Base-by-base conservation (phyloP, 2,888 invertebrate genomes). In the Pristionchus japonicus region DNA sequence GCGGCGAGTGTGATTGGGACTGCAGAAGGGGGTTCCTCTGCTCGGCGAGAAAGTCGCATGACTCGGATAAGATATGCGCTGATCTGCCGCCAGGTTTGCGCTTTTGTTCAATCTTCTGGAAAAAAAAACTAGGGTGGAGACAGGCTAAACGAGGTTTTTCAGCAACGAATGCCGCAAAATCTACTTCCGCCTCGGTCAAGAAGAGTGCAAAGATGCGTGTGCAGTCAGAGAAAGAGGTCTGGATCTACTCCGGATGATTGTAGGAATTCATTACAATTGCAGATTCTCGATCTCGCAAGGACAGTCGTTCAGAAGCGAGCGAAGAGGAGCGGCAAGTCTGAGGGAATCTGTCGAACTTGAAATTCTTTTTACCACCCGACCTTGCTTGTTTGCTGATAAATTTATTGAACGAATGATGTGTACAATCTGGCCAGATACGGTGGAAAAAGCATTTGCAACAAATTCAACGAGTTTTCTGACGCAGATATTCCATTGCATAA, bases 21-120 rank as follows among this genome's bases (percentile, higher is more conserved):
- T 85, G 85, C 27, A 52, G 64, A 7, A 17, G 64, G 11, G 85
- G 61, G 27, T 85, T 85, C 85, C 64, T 85, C 3, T 85, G 85
- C 31, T 85, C 85, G 37, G 85, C 85, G 1, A 61, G 85, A 20
- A 61, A 64, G 64, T 40, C 37, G 11, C 85, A 85, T 27, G 40
- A 85, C 61, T 61, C 31, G 20, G 31, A 15, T 7, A 20, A 43
- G 13, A 37, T 85, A 23, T 85, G 85, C 27, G 64, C 40, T 27
- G 85, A 64, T 64, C 23, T 85, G 13, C 85, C 85, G 9, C 47
- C 43, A 7, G 64, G 85, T 85, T 13, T 61, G 84, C n/a, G n/a
- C n/a, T n/a, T n/a, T n/a, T n/a, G n/a, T n/a, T n/a, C n/a, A n/a
- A n/a, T n/a, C n/a, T n/a, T n/a, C n/a, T n/a, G n/a, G n/a, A n/a